Evolutionary conservation across 2,888 invertebrate species (phyloP).

Genomic region (Zonitis immaculata): DNA sequence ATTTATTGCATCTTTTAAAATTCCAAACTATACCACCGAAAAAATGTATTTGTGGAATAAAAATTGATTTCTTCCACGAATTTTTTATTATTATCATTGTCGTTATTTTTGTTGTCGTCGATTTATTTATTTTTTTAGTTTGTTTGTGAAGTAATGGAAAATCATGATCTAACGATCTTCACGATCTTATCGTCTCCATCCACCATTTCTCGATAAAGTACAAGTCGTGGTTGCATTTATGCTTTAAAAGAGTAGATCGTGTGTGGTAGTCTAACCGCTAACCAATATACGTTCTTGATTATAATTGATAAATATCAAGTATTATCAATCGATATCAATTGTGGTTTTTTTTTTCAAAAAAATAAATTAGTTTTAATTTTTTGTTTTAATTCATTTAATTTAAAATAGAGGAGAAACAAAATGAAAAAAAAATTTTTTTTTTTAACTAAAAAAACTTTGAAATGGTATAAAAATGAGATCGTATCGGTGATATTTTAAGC

Average conservation of each 20-base stretch:
- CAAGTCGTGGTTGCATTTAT: slow-evolving; percentile 31
- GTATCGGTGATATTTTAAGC: slow-evolving; percentile 33
- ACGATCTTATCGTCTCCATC: background rate
- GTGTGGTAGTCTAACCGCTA: slow-evolving; percentile 37
- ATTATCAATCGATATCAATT: slow-evolving; percentile 2
- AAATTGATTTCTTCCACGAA: background rate
- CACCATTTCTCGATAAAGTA: background rate
- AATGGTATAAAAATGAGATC: slow-evolving; percentile 34
- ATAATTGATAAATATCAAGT: slow-evolving; percentile 22
- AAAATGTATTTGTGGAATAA: background rate
- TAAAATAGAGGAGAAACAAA: no score
- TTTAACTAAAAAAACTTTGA: no score
- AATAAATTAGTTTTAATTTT: no score
- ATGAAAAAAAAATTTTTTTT: slow-evolving; percentile 9
- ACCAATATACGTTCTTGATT: slow-evolving; percentile 13
- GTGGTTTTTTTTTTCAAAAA: no score
- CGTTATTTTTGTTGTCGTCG: background rate
- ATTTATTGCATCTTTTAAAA: slow-evolving; percentile 43
- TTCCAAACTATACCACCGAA: slow-evolving; percentile 29
- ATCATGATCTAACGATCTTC: background rate
- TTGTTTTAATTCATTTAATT: no score
- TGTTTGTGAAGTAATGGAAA: no score
- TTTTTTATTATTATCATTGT: background rate
- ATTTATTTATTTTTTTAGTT: no score
- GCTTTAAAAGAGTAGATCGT: slow-evolving; percentile 34